phyloP scores from a whole-genome alignment of 2,797 vertebrate genomes.

The Microcaecilia unicolor region DNA sequence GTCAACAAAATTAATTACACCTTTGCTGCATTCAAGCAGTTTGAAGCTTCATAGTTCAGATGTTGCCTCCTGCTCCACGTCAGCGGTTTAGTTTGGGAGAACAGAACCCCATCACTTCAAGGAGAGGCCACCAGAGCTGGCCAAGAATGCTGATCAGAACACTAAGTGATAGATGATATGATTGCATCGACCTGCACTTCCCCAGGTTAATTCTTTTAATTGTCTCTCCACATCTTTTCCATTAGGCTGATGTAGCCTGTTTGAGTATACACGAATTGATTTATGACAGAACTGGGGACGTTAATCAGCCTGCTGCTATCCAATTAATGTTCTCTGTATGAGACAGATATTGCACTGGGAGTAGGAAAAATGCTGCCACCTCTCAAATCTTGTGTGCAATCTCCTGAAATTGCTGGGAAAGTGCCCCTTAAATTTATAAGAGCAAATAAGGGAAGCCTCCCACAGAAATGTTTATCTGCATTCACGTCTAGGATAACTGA shows the following conservation, averaged over 20 bases:
- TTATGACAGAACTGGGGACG: conserved; percentile 16
- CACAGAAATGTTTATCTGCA: too few species aligned
- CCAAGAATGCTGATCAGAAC: background rate
- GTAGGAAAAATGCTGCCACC: conserved; percentile 5
- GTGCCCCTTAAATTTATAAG: too few species aligned
- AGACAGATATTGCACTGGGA: rapidly evolving
- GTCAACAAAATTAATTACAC: conserved; percentile 33
- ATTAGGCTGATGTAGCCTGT: conserved; percentile 30
- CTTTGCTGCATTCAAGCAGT: conserved; percentile 9
- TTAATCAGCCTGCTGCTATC: conserved; percentile 23
- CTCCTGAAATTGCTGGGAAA: background rate
- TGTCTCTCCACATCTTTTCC: conserved; percentile 33
- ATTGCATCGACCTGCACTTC: conserved; percentile 8
- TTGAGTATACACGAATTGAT: conserved; percentile 32
- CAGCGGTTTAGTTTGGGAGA: conserved; percentile 3
- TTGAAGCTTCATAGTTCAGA: conserved; percentile 5
- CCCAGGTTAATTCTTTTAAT: conserved; percentile 46
- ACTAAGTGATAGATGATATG: conserved; percentile 21
- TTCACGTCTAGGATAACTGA: too few species aligned
- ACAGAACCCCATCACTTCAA: conserved; percentile 1
- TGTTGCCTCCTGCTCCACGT: background rate
- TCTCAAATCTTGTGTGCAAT: conserved; percentile 12
- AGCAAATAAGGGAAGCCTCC: too few species aligned
- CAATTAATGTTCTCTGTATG: conserved; percentile 9
- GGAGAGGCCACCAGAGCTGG: background rate